Base-by-base conservation (phyloP, 1,140 invertebrate species). In the Drosophila hydei region DNA sequence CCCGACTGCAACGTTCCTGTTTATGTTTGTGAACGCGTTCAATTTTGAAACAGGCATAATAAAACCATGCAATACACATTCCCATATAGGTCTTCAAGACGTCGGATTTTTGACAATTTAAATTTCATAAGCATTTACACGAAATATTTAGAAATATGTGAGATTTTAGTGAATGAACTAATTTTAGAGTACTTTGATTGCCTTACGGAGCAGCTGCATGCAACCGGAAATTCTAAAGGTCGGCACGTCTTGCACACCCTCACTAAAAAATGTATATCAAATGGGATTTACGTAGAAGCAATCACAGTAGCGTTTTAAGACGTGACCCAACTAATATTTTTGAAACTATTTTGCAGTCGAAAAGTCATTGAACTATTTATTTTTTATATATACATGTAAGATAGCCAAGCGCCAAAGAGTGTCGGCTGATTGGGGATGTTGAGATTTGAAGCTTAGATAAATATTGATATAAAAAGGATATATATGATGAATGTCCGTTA, bases 351-450 rank as follows among this genome's bases (percentile, higher is more conserved):
- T 2, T 7, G 12, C 9, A 40, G 21, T 7, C 45, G 9, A 48
- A 71, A 67, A 52, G 62, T 72, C 62, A 62, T 60, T 72, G 69
- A 72, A 72, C 69, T 42, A 67, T 11, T 59, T 36, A 3, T 7
- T 11, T 33, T 18, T 6, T 3, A 11, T 38, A 19, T 23, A 40
- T 18, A 4, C 19, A n/a, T n/a, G n/a, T n/a, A n/a, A n/a, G 2
- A 52, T 18, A n/a, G 6, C 12, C 14, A 23, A 23, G 12, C 19
- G 38, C 38, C 38, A 16, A 42, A 16, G 38, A 8, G 2, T 42
- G 1, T 0, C 4, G 2, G n/a, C n/a, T 18, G 38, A 42, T 42
- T 42, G 4, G 1, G 6, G n/a, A 42, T 42, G 38, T 3, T 14
- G 30, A 33, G 30, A 12, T 11, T 21, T 12, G 18, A 21, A 25